A percentile compares a stretch with the other conserved stretches of the same genome.
Evolutionary conservation across 2,888 invertebrate species (phyloP).

Genomic region (Drosophila hamatofila): DNA sequence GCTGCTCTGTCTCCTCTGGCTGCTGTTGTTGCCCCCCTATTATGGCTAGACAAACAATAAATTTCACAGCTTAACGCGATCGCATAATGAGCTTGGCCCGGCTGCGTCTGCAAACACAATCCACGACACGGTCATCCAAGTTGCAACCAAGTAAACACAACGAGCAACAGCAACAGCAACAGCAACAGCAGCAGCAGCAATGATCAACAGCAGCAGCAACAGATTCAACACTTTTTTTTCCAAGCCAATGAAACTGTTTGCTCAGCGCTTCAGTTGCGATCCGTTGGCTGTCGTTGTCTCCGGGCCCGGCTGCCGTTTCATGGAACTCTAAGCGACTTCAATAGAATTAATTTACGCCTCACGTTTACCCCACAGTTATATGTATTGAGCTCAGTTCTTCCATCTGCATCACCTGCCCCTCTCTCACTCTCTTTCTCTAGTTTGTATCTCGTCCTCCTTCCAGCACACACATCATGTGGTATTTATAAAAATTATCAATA

Average conservation of each 20-base stretch:
- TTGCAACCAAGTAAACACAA: slow-evolving; percentile 68
- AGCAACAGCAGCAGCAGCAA: slow-evolving; percentile 59
- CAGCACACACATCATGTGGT: slow-evolving; percentile 26
- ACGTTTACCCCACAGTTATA: slow-evolving; percentile 70
- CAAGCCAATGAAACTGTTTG: slow-evolving; percentile 34
- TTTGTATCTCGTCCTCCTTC: too few species aligned
- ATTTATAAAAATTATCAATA: slow-evolving; percentile 77
- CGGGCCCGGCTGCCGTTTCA: slow-evolving; percentile 54
- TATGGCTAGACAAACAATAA: slow-evolving; percentile 73
- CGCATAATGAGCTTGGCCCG: slow-evolving; percentile 78
- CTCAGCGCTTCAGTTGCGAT: slow-evolving; percentile 49
- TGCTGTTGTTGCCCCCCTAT: slow-evolving; percentile 48
- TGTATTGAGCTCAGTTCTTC: slow-evolving; percentile 16
- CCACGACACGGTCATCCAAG: slow-evolving; percentile 39
- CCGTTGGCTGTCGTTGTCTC: slow-evolving; percentile 27
- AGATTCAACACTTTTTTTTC: slow-evolving; percentile 70
- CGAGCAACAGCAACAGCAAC: slow-evolving; percentile 45
- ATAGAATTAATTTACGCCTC: slow-evolving; percentile 84
- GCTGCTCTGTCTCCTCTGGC: slow-evolving; percentile 12
- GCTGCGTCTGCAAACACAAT: slow-evolving; percentile 13
- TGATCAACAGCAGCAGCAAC: slow-evolving; percentile 50
- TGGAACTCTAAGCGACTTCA: slow-evolving; percentile 81
- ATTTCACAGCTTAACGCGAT: slow-evolving; percentile 84
- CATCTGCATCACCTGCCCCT: slow-evolving; percentile 1
- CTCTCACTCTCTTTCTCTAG: not conserved